Evolutionary conservation across 2,888 invertebrate genomes (phyloP).

Genomic region (Panzeria rudis): DNA sequence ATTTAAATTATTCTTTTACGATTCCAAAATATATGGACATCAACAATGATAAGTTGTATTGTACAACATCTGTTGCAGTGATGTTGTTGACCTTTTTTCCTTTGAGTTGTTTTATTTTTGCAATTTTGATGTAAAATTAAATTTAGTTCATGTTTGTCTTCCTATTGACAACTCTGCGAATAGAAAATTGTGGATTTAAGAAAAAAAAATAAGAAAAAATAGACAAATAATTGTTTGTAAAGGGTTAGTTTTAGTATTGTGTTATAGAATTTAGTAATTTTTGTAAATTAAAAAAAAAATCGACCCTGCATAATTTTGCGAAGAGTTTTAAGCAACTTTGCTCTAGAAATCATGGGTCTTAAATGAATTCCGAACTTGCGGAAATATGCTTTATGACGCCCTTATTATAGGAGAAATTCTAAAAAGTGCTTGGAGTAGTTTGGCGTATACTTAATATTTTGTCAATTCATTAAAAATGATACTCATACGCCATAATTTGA

Average conservation of each 20-base stretch:
- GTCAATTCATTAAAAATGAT: no score
- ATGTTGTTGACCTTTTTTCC: slow-evolving; percentile 64
- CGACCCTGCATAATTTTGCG: no score
- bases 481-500: no score
- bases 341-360: no score
- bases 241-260: neutral
- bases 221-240: neutral
- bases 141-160: slow-evolving; percentile 66
- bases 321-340: no score
- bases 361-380: no score
- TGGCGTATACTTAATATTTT: no score
- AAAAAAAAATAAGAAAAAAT: slow-evolving; percentile 8
- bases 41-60: slow-evolving; percentile 27
- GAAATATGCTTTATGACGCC: no score
- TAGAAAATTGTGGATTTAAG: slow-evolving; percentile 6
- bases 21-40: slow-evolving; percentile 27
- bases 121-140: slow-evolving; percentile 59
- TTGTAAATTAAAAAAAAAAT: no score
- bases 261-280: neutral
- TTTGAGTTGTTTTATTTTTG: neutral
- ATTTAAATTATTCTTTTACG: slow-evolving; percentile 41
- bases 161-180: slow-evolving; percentile 66
- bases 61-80: slow-evolving; percentile 57
- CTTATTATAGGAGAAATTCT: no score
- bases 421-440: no score